Evolutionary conservation across 2,888 invertebrate genomes (phyloP).

Genomic region (Mythimna vitellina): DNA sequence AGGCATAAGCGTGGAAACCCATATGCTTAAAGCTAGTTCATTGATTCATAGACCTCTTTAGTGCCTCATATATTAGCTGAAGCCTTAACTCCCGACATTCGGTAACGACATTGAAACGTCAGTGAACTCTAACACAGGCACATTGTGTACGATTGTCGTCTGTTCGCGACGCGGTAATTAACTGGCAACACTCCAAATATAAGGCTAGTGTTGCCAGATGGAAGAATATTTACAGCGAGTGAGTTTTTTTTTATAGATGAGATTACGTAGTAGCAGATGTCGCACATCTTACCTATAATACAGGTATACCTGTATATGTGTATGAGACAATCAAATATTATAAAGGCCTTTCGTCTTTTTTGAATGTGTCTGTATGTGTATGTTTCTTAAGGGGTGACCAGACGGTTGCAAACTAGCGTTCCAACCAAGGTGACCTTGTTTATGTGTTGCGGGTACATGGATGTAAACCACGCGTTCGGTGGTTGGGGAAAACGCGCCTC

Average conservation of each 20-base stretch:
- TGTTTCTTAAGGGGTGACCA: no score
- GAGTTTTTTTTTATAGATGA: neutral
- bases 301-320: no score
- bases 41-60: slow-evolving; percentile 16
- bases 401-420: no score
- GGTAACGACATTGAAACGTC: slow-evolving; percentile 51
- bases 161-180: slow-evolving; percentile 55
- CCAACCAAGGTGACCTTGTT: no score
- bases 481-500: no score
- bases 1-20: neutral
- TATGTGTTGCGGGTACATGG: no score
- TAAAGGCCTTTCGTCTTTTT: no score
- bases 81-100: slow-evolving; percentile 11
- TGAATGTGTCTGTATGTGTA: no score
- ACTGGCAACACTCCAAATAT: slow-evolving; percentile 62
- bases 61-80: slow-evolving; percentile 15
- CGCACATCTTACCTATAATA: no score
- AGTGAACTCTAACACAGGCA: slow-evolving; percentile 29
- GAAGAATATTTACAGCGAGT: slow-evolving; percentile 25
- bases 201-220: slow-evolving; percentile 41
- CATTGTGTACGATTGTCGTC: slow-evolving; percentile 41
- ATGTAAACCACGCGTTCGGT: no score
- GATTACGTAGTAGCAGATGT: neutral
- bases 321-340: no score
- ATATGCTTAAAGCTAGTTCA: slow-evolving; percentile 6